Evolutionary conservation across 2,113 vertebrate genomes (phyloP), one percentile per base, ranked within the genome.

Genomic region (Callithrix jacchus): DNA sequence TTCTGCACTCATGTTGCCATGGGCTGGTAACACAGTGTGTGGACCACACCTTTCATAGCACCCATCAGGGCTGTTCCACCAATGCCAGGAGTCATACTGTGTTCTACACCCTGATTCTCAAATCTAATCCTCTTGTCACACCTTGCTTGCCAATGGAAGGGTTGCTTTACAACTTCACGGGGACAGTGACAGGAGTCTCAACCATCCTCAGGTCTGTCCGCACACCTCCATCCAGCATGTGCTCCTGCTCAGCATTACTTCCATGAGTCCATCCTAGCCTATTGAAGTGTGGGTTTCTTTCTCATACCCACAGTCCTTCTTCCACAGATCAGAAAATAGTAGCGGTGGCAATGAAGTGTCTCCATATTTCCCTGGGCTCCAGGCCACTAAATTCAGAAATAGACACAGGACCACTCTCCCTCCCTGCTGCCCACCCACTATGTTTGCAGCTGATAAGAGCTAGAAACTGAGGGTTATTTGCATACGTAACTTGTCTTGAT

Each of bases 401-500:
- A 93, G 35, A 92, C 14, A 45, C 37, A 45, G 23, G 42, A 82
- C 77, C 3, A 18, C 40, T 45, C 76, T 95, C n/a, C n/a, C 30
- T 82, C 58, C 27, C 61, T 64, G 61, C 61, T 64, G 21, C n/a
- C 37, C 25, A 8, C 20, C 23, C 23, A 32, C 73, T 45, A 6
- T 89, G 89, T 86, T 89, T 94, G 64, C 45, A 84, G 82, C 74
- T 66, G 94, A 94, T 90, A 95, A 93, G 84, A 93, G 83, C 83
- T 70, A 91, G 71, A 83, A 71, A 32, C 64, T 83, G 58, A 93
- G 73, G 61, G 49, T 86, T 79, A 92, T 95, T 95, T 97, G 82
- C 64, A 56, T 87, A 54, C 64, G 83, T 80, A 84, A 47, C 47
- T 95, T 94, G 64, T 87, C 87, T 97, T 95, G 88, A 97, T 82